phyloP scores from a whole-genome alignment of 1,140 invertebrate species.

The Penaeus japonicus region DNA sequence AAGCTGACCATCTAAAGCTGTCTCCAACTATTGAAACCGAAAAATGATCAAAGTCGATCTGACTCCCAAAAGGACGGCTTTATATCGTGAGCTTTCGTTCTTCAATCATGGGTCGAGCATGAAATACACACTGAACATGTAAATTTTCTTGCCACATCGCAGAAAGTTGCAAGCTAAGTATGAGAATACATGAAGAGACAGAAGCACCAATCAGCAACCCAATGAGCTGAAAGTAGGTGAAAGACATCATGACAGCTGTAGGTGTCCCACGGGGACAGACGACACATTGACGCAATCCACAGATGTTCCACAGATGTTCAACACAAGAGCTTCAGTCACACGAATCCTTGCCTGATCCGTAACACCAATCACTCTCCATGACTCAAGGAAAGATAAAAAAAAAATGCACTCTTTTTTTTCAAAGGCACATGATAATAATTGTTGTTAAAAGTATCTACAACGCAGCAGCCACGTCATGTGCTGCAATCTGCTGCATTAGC shows the following conservation, averaged over 20 bases:
- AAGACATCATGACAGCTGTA: slow-evolving; percentile 24
- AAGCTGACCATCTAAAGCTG: background rate
- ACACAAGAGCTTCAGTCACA: slow-evolving; percentile 51
- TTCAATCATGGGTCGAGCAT: slow-evolving; percentile 31
- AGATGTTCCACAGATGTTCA: slow-evolving; percentile 36
- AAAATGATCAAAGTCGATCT: background rate
- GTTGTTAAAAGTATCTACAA: background rate
- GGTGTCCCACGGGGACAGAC: background rate
- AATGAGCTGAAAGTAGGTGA: slow-evolving; percentile 50
- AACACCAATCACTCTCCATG: slow-evolving; percentile 2
- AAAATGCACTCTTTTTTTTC: background rate
- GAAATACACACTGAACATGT: slow-evolving; percentile 21
- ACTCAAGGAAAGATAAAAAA: background rate
- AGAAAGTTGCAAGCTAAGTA: slow-evolving; percentile 38
- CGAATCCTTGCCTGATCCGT: slow-evolving; percentile 21
- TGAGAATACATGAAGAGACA: slow-evolving; percentile 41
- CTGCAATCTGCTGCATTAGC: no score
- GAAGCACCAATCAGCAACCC: slow-evolving; percentile 43
- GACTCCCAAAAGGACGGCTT: background rate
- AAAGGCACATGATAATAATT: background rate
- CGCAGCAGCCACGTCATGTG: background rate
- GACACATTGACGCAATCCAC: slow-evolving; percentile 42
- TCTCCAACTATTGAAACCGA: background rate
- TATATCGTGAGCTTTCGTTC: slow-evolving; percentile 31
- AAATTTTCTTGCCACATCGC: slow-evolving; percentile 45